Conservation (phyloP, 2,888 invertebrate genomes). For the Archips crataeganus region DNA sequence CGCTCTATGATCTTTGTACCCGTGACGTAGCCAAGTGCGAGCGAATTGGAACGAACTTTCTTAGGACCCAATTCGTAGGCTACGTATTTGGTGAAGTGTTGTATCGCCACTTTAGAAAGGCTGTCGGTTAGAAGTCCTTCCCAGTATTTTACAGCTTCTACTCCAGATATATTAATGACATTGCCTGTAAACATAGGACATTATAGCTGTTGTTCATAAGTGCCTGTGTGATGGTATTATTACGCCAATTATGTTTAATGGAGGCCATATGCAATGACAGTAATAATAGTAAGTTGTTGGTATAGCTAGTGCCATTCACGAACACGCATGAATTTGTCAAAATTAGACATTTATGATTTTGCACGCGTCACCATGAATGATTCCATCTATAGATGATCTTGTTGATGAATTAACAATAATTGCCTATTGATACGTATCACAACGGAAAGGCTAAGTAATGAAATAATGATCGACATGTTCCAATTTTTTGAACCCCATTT, state of each 20-base stretch:
- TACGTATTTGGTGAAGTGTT: conserved; percentile 94
- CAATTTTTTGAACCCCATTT: too few species aligned
- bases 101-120: conserved; percentile 94
- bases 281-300: neutral
- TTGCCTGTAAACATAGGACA: conserved; percentile 79
- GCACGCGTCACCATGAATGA: too few species aligned
- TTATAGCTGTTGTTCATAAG: neutral
- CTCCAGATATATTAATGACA: conserved; percentile 95
- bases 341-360: too few species aligned
- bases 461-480: too few species aligned
- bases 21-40: conserved; percentile 92
- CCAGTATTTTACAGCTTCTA: conserved; percentile 93
- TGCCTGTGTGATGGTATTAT: neutral
- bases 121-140: conserved; percentile 93
- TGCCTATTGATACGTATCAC: too few species aligned
- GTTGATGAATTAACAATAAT: too few species aligned
- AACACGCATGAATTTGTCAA: too few species aligned
- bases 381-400: too few species aligned
- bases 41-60: conserved; percentile 92
- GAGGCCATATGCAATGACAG: neutral
- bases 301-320: too few species aligned
- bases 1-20: conserved; percentile 92
- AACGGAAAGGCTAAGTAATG: too few species aligned
- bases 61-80: conserved; percentile 91
- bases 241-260: neutral